Percentiles rank a stretch among this genome's conserved stretches.
phyloP scores from a whole-genome alignment of 2,888 invertebrate genomes.

The Zootermopsis nevadensis region DNA sequence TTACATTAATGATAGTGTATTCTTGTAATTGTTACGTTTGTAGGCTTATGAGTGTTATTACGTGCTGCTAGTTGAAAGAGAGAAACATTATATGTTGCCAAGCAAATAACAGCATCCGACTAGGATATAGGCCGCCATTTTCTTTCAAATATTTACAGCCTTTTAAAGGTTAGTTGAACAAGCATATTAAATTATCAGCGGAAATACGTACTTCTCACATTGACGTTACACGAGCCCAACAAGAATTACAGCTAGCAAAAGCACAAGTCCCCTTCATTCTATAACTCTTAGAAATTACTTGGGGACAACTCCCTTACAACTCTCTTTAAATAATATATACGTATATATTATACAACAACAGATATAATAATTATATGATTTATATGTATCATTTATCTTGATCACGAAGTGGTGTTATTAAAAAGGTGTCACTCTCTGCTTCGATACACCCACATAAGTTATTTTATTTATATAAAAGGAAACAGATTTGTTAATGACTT shows the following conservation, averaged over 20 bases:
- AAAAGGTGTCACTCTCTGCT: conserved; percentile 38
- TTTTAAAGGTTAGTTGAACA: background rate
- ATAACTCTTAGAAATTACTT: conserved; percentile 15
- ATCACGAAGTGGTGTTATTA: conserved; percentile 49
- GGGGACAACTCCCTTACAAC: conserved; percentile 11
- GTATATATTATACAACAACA: conserved; percentile 33
- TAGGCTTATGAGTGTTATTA: background rate
- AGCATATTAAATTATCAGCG: background rate
- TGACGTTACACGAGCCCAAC: conserved; percentile 25
- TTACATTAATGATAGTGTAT: too few relatives aligned
- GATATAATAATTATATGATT: background rate
- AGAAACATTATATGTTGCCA: conserved; percentile 18
- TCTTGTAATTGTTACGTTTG: background rate
- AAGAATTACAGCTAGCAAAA: conserved; percentile 31
- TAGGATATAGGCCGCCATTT: background rate
- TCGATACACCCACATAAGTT: conserved; percentile 40
- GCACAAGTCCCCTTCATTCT: conserved; percentile 32
- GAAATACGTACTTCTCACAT: background rate
- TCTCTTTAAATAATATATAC: conserved; percentile 32
- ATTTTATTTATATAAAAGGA: background rate
- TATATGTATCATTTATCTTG: conserved; percentile 29
- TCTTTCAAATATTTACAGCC: background rate
- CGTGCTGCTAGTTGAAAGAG: conserved; percentile 39
- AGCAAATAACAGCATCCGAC: background rate
- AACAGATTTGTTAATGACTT: background rate